Evolutionary conservation across 2,113 vertebrate genomes (phyloP).

Genomic region (Acanthisitta chloris): DNA sequence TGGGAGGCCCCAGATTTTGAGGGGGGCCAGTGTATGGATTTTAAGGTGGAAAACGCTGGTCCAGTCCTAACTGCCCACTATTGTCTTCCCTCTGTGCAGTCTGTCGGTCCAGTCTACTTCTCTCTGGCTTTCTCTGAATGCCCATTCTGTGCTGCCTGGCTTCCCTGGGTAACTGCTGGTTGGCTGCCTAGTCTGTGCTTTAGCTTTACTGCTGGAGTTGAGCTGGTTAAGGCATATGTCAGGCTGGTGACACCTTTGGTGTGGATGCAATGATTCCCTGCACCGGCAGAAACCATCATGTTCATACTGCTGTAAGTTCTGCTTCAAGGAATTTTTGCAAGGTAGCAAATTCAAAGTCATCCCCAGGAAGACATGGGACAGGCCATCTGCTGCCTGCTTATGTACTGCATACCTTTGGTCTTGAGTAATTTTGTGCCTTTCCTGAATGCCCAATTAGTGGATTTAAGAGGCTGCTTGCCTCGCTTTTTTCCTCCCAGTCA

Average conservation of each 20-base stretch:
- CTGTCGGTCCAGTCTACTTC: not conserved
- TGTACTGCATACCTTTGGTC: not conserved
- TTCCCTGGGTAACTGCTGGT: not conserved
- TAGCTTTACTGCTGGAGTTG: not conserved
- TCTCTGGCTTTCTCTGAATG: not conserved
- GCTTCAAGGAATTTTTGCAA: not conserved
- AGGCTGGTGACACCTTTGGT: accelerated
- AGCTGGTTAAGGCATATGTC: not conserved
- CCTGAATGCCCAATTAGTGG: not conserved
- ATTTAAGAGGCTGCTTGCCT: not conserved
- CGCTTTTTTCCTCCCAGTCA: not conserved
- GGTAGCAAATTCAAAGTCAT: not conserved
- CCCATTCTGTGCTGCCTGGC: not conserved
- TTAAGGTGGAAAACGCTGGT: not conserved
- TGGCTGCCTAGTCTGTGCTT: not conserved
- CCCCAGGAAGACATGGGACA: not conserved
- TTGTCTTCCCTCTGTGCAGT: not conserved
- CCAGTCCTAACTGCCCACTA: not conserved
- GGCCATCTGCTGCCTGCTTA: not conserved
- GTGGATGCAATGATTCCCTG: not conserved
- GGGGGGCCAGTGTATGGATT: not conserved
- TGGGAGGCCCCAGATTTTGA: not conserved
- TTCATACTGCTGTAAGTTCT: not conserved
- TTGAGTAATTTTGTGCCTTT: not conserved
- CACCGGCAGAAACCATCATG: not conserved